Percentiles rank a stretch among this genome's conserved stretches.
phyloP scores from a whole-genome alignment of 1,140 invertebrate species.

The Drosophila asahinai region DNA sequence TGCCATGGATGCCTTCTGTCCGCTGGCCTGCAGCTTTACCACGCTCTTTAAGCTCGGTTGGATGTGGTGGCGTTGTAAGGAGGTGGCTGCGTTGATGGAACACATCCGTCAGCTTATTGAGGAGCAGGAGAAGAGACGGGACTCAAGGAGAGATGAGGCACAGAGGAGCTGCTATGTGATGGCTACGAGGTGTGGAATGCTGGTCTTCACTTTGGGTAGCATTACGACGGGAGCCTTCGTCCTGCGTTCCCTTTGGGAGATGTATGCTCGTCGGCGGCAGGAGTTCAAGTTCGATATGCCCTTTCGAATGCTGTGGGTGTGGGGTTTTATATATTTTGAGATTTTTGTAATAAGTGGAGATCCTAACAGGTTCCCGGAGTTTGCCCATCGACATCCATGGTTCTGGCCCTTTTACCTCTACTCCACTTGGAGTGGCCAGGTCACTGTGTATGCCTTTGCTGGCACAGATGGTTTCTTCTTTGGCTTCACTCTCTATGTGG shows the following conservation, averaged over 20 bases:
- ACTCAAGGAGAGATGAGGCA: not conserved
- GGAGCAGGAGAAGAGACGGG: slow-evolving; percentile 5
- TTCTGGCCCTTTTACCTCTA: slow-evolving; percentile 61
- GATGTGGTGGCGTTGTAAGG: slow-evolving; percentile 59
- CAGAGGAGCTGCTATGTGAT: slow-evolving; percentile 31
- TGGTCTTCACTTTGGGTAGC: slow-evolving; percentile 59
- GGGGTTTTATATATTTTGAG: not conserved
- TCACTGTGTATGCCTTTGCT: slow-evolving; percentile 64
- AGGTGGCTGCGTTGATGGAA: slow-evolving; percentile 41
- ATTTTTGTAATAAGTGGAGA: not conserved
- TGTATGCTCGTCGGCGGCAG: slow-evolving; percentile 30
- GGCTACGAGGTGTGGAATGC: slow-evolving; percentile 53
- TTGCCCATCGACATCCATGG: slow-evolving; percentile 57
- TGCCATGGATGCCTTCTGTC: slow-evolving; percentile 72
- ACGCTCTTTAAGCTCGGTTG: slow-evolving; percentile 63
- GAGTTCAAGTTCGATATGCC: slow-evolving; percentile 69
- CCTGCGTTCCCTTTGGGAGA: slow-evolving; percentile 64
- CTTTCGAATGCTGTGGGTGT: slow-evolving; percentile 59
- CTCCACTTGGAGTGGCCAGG: slow-evolving; percentile 64
- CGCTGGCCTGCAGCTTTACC: slow-evolving; percentile 61
- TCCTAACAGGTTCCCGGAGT: slow-evolving; percentile 37
- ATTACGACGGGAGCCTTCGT: slow-evolving; percentile 60
- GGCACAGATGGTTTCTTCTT: slow-evolving; percentile 71
- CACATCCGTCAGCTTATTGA: slow-evolving; percentile 52
- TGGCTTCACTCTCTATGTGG: slow-evolving; percentile 62